Evolutionary conservation across 92 coral and sea anemone species (phyloP), one percentile per base, ranked within the genome.

Genomic region (Paragorgia papillata): DNA sequence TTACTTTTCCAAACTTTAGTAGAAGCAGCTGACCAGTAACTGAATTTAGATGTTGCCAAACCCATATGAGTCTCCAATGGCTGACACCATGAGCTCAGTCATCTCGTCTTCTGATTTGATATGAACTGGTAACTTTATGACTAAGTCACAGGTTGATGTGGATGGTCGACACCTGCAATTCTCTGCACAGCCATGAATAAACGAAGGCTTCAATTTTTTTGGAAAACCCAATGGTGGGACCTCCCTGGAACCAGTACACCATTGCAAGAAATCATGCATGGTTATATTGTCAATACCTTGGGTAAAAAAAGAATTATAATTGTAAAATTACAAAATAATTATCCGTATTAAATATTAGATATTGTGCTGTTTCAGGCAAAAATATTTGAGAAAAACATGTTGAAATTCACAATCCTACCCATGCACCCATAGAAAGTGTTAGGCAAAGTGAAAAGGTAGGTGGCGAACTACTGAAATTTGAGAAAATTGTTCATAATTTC

Each of bases 221-320:
- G 67, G 67, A 60, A 60, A 60, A 25, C 67, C 67, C 39, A 60
- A 31, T 4, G 67, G 67, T 31, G 67, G 67, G 2, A 60, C 67
- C n/a, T 25, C 8, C 35, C 28, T 20, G 35, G 35, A 25, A 6
- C 67, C 67, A 25, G 35, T 60, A 15, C 67, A 60, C 67, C 67
- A 60, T 31, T 60, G 67, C n/a, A 60, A 28, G n/a, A 60, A 31
- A 1, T 25, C 67, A 7, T 27, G 27, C 35, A 60, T 60, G 20
- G 35, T 51, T 51, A 51, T 22, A 51, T 51, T 17, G 26, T 22
- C 20, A 22, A 22, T 51, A 51, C 58, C 58, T 51, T 17, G 21
- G 26, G 58, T 51, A 51, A 51, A 51, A 51, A 51, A 37, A 37
- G 43, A 37, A 37, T 37, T 37, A n/a, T n/a, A n/a, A 37, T 37